Evolutionary conservation across 92 coral and sea anemone species (phyloP), one percentile per base, ranked within the genome.

Genomic region (Porites cylindrica): DNA sequence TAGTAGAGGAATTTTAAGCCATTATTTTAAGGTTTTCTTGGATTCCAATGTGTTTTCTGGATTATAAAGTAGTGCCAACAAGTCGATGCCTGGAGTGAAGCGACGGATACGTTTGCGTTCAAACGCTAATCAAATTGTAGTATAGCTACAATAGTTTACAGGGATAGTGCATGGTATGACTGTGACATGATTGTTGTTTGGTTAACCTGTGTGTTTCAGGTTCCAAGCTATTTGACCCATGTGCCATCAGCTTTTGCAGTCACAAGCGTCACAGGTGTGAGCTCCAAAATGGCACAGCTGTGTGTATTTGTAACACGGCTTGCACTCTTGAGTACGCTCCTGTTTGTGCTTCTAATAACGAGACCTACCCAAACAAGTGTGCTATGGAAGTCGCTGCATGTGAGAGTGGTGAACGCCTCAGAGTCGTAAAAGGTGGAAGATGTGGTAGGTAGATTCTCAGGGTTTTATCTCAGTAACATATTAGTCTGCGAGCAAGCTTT

Each of bases 291-390:
- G 95, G 92, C 29, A 80, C 87, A 72, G 95, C 98, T 14, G 84
- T 76, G 21, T 96, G 99, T 61, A 85, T 80, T 11, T 96, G 99
- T 67, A 79, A 51, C 52, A 73, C 56, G 43, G 88, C 23, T 0
- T 96, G 99, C 71, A 83, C 95, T 17, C 29, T 70, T 0, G 94
- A 86, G 38, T 84, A 83, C n/a, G 62, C n/a, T 7, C 99, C 99
- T 5, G 95, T 94, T 1, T 96, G 99, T 75, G 99, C 94, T 1
- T 90, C 96, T 50, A 91, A 96, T 38, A 94, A 89, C 76, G 91
- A 86, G 76, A 96, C 96, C 0, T 94, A 96, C 76, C 54, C 91
- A 18, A 94, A 87, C 81, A 66, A 64, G 65, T 96, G 98, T 66
- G 83, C 70, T 11, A 54, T 96, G 92, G 91, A 96, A 61, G 91